Evolutionary conservation across 2,888 invertebrate genomes (phyloP).

Genomic region (Leptogaster cylindrica): DNA sequence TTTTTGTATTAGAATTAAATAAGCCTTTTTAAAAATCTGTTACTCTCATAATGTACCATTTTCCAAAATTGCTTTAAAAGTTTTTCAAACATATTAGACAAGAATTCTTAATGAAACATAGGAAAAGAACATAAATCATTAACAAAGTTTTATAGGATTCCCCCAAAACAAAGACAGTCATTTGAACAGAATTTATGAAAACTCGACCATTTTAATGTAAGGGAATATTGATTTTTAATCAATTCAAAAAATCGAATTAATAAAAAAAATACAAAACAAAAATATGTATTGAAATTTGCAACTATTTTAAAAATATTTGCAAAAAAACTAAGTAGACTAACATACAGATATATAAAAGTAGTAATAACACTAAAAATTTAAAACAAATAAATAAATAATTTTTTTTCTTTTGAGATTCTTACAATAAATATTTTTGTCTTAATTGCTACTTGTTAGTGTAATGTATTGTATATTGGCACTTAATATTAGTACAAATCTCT

Average conservation of each 20-base stretch:
- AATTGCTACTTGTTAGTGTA: conserved; percentile 18
- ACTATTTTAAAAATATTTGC: conserved; percentile 33
- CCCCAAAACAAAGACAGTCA: too few species aligned
- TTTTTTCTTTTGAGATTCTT: conserved; percentile 5
- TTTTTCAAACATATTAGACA: too few species aligned
- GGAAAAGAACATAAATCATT: not conserved
- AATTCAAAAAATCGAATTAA: conserved; percentile 38
- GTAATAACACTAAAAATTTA: too few species aligned
- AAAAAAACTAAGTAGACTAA: conserved; percentile 13
- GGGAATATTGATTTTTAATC: conserved; percentile 36
- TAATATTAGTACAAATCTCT: conserved; percentile 18
- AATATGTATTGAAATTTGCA: conserved; percentile 27
- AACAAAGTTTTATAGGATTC: not conserved
- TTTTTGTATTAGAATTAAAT: not conserved
- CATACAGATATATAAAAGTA: too few species aligned
- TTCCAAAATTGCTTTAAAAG: too few species aligned
- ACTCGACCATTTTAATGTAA: conserved; percentile 11
- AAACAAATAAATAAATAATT: conserved; percentile 15
- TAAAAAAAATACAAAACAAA: conserved; percentile 27
- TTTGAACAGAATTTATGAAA: conserved; percentile 1
- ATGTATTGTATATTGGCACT: conserved; percentile 31
- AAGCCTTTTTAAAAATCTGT: not conserved
- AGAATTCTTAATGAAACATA: not conserved
- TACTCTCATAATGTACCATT: not conserved
- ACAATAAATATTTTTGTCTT: conserved; percentile 36